Percentiles rank a stretch among this genome's conserved stretches.
phyloP scores from a whole-genome alignment of 2,888 invertebrate genomes.

The Magallana nippona region DNA sequence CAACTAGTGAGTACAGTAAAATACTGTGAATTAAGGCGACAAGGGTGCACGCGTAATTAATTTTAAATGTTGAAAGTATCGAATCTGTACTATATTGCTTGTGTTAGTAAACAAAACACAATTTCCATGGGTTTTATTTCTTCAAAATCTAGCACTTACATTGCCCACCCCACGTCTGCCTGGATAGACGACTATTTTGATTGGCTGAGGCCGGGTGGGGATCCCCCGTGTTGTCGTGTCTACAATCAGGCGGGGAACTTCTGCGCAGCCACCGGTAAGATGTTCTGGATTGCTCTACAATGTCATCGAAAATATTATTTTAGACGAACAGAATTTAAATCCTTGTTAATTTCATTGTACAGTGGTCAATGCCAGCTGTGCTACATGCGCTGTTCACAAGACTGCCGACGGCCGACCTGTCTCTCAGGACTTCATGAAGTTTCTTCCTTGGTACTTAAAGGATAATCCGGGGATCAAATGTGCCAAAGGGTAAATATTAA shows the following conservation, averaged over 20 bases:
- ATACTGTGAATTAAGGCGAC: neutral
- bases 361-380: constrained; percentile 47
- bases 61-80: too few relatives aligned
- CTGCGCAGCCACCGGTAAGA: constrained; percentile 69
- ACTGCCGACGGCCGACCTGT: constrained; percentile 73
- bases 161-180: constrained; percentile 92
- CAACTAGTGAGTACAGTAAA: constrained; percentile 63
- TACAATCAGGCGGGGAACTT: constrained; percentile 68
- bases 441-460: constrained; percentile 79
- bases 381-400: constrained; percentile 55
- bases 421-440: constrained; percentile 77
- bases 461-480: constrained; percentile 81
- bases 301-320: neutral
- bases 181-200: constrained; percentile 99
- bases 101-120: too few relatives aligned
- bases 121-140: too few relatives aligned
- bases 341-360: neutral
- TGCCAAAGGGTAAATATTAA: constrained; percentile 79
- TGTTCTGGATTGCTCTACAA: neutral
- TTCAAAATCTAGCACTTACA: constrained; percentile 84
- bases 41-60: too few relatives aligned
- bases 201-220: constrained; percentile 85
- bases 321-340: neutral
- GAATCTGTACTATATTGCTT: neutral
- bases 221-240: constrained; percentile 78